Percentiles rank a stretch among this genome's conserved stretches.
Conservation (phyloP, 2,888 invertebrate genomes). For the Mycogona germanica region DNA sequence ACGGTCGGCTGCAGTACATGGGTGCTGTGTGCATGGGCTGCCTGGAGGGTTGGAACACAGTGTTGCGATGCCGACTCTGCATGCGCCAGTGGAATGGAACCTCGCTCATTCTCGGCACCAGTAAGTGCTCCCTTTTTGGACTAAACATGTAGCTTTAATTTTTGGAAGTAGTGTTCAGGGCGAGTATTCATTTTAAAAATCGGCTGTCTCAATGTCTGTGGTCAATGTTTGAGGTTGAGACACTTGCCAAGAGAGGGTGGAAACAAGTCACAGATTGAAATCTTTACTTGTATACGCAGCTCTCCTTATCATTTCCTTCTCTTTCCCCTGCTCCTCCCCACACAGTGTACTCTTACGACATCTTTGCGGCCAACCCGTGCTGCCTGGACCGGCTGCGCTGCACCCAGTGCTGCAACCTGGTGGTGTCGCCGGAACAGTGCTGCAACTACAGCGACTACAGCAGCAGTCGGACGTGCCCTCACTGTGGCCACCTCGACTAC, state of each 20-base stretch:
- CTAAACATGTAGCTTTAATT: too few relatives aligned
- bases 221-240: too few relatives aligned
- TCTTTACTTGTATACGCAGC: too few relatives aligned
- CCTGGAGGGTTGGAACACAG: slow-evolving; percentile 58
- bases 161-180: too few relatives aligned
- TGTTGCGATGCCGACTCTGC: slow-evolving; percentile 70
- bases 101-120: slow-evolving; percentile 85
- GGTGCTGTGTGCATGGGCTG: slow-evolving; percentile 92
- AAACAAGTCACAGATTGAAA: too few relatives aligned
- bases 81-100: slow-evolving; percentile 83
- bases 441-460: slow-evolving; percentile 94
- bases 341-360: slow-evolving; percentile 98
- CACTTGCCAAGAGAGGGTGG: too few relatives aligned
- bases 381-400: slow-evolving; percentile 89
- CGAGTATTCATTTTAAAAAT: too few relatives aligned
- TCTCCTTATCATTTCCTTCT: too few relatives aligned
- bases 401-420: slow-evolving; percentile 79
- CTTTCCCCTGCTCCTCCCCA: too few relatives aligned
- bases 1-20: slow-evolving; percentile 77
- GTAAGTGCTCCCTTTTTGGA: too few relatives aligned
- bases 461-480: slow-evolving; percentile 78
- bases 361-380: slow-evolving; percentile 94
- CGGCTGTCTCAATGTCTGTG: too few relatives aligned
- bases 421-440: slow-evolving; percentile 73
- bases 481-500: slow-evolving; percentile 77